Base-by-base conservation (phyloP, 2,888 invertebrate genomes). In the Amphipyra tragopoginis region DNA sequence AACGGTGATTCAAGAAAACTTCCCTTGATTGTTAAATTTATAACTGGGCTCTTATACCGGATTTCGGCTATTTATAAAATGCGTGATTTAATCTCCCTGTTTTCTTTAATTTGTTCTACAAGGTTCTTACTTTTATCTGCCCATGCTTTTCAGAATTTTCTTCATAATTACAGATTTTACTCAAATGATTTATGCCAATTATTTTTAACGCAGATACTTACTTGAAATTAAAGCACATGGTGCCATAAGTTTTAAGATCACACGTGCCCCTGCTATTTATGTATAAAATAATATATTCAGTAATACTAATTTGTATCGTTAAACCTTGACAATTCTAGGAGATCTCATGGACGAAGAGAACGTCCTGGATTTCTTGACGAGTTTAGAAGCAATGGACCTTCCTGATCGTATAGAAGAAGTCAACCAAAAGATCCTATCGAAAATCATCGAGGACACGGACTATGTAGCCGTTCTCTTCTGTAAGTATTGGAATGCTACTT, bases 361-460 rank as follows among this genome's bases (percentile, higher is more conserved):
- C 90, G 98, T 98, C 79, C 95, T 98, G 90, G 98, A 98, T 95
- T 98, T 98, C 95, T 95, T 98, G 84, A 98, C 98, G 84, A 98
- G 98, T 88, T 96, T 98, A 85, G 98, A 98, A 95, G 98, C 98
- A 79, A 98, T 98, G 98, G 98, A 98, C 90, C 95, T 98, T 85
- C 98, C 98, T 50, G 98, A 98, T 94, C 96, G 98, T 91, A 98
- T 98, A 91, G 98, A 98, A 95, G 98, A 98, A 95, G 98, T 98
- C 55, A 98, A 98, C 90, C 96, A 98, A 70, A 98, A 98, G 91
- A 98, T 98, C 85, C 95, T 98, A 75, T 96, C 96, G 65, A 98
- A 98, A 94, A 98, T 98, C 85, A 97, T 98, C 73, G 98, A 98
- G 90, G 98, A 98, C 79, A 98, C 98, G 26, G 97, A 98, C 81